Evolutionary conservation across 2,888 invertebrate genomes (phyloP), one percentile per base, ranked within the genome.

Genomic region (Hipparchia semele): DNA sequence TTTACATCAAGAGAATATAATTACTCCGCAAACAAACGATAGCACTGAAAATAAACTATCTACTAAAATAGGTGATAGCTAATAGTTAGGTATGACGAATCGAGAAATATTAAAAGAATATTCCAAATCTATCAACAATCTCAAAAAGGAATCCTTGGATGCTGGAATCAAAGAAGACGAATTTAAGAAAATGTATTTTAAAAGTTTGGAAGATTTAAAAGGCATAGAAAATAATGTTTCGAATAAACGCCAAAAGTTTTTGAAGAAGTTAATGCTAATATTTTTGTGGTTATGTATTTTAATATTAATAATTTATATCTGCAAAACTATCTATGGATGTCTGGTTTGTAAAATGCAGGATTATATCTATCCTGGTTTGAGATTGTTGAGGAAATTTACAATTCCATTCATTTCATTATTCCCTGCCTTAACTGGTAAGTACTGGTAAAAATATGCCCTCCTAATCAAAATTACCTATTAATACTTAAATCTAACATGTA

Each of bases 331-430:
- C 10, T 95, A 96, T 76, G 96, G 95, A 84, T 94, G 95, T 79
- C 88, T 97, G 77, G 89, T 96, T 78, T 95, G 97, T 85, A 96
- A 96, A 88, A 92, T 97, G 45, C 97, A 98, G 87, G 96, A 96
- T 73, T 95, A 96, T 80, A 97, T 98, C 79, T 97, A 98, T 91
- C 98, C 98, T 9, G 96, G 96, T 10, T 95, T 98, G 88, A 96
- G 96, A 81, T 85, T 96, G 49, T 91, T 98, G 83, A 94, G 98
- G 72, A 95, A 95, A 80, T 82, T 97, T 78, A 96, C 97, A 67
- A 95, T 98, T 80, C 98, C 98, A n/a, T 84, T 98, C 53, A 95
- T 98, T 78, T 95, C 95, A 75, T 88, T 94, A 70, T 97, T 96
- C 90, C 97, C 97, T 69, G 92, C 95, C n/a, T 83, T 97, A 74